Evolutionary conservation across 2,113 vertebrate genomes (phyloP).

Genomic region (Speoplatyrhinus poulsoni): DNA sequence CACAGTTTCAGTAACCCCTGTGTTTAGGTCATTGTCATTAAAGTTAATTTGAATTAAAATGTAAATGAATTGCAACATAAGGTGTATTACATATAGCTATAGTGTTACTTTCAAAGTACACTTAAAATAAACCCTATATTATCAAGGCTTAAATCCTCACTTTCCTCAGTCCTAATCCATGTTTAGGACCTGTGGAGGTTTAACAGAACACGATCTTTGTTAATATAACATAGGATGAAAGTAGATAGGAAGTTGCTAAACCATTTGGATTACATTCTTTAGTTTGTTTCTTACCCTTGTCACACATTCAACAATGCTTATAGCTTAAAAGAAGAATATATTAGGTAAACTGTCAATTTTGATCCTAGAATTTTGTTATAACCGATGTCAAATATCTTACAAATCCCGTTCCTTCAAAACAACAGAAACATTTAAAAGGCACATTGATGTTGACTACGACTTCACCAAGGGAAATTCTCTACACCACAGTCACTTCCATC

Average conservation of each 20-base stretch:
- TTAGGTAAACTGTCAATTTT: background rate
- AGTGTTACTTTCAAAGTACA: slow-evolving; percentile 9
- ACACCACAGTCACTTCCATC: slow-evolving; percentile 33
- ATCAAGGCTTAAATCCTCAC: slow-evolving; percentile 38
- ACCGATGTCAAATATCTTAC: slow-evolving; percentile 9
- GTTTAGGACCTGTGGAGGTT: slow-evolving; percentile 49
- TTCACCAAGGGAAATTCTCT: slow-evolving; percentile 28
- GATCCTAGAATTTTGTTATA: background rate
- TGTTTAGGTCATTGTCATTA: slow-evolving; percentile 30
- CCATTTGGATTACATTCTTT: slow-evolving; percentile 53
- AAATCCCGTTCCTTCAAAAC: slow-evolving; percentile 9
- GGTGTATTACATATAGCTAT: background rate
- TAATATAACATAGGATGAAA: slow-evolving; percentile 63
- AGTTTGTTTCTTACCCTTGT: slow-evolving; percentile 26
- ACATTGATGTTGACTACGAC: slow-evolving; percentile 20
- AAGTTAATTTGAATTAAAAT: slow-evolving; percentile 27
- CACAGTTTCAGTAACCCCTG: background rate
- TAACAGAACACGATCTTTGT: slow-evolving; percentile 43
- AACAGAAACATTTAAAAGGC: slow-evolving; percentile 23
- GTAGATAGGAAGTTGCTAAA: slow-evolving; percentile 49
- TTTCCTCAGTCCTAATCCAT: slow-evolving; percentile 56
- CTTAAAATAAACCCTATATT: slow-evolving; percentile 41
- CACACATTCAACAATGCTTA: slow-evolving; percentile 6
- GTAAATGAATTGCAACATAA: background rate
- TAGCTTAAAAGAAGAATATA: background rate